Evolutionary conservation across 53 echinoderm and acorn worm species (phyloP), one percentile per base, ranked within the genome.

Genomic region (Apostichopus leukothele): DNA sequence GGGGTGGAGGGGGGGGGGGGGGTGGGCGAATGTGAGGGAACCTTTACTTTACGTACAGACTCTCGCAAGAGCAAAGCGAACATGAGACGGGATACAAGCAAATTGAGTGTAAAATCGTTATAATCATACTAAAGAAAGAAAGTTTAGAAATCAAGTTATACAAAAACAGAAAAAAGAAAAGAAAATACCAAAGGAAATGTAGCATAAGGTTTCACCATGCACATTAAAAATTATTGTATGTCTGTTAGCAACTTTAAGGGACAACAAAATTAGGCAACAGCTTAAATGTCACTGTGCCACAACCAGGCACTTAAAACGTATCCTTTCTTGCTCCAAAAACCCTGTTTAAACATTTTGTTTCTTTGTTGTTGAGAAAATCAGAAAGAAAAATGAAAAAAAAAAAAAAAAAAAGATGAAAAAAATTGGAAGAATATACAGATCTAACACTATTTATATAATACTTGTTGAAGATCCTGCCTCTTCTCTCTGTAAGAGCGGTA

Each of bases 401-500:
- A 39, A 39, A 39, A 39, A 78, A 79, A 79, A 79, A 51, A 51
- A 79, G 51, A 79, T 8, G 51, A 39, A 76, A 27, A 76, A 76
- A 51, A 23, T 22, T 81, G 81, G 81, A 81, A 81, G 81, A 81
- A 81, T 81, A 22, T 81, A 81, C 81, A 81, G 81, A 81, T 81
- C 54, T 81, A 21, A 81, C 81, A 59, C 81, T 81, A 81, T 81
- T 81, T 81, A 81, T 81, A 81, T 81, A 81, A 81, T 81, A 81
- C 81, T 81, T 54, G 81, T 81, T 54, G 50, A 39, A 51, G 77
- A 77, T 77, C 18, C 39, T 77, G 52, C 18, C 77, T 51, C 52
- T 25, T 77, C 18, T 52, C 52, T 77, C 77, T 39, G 81, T 81
- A 54, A 79, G 52, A 53, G 81, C 55, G 22, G 71, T 71, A n/a